These are phyloP conservation scores for Danio aesculapii DNA, from an alignment of 2,797 vertebrate genomes.

Conservation along the genomic window DNA sequence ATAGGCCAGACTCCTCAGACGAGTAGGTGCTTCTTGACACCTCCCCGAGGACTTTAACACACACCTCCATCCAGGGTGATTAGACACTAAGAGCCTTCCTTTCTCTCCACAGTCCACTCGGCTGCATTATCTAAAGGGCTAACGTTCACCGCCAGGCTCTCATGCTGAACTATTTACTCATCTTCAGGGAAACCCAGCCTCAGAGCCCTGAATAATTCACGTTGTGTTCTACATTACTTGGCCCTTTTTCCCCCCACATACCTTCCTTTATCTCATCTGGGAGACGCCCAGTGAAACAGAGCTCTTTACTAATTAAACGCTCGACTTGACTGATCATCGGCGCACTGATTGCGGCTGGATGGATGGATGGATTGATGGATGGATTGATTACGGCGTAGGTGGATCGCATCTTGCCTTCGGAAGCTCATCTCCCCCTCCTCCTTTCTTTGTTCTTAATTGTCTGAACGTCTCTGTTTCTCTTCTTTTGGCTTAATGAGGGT, in stretches of 20 bases:
- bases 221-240: slow-evolving; percentile 38
- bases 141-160: slow-evolving; percentile 43
- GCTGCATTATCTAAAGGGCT: slow-evolving; percentile 58
- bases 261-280: slow-evolving; percentile 43
- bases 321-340: slow-evolving; percentile 52
- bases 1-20: slow-evolving; percentile 52
- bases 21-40: slow-evolving; percentile 56
- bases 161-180: slow-evolving; percentile 56
- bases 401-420: slow-evolving; percentile 14
- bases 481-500: slow-evolving; percentile 57
- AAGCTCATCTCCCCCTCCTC: slow-evolving; percentile 35
- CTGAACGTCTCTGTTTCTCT: slow-evolving; percentile 21
- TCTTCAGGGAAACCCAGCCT: slow-evolving; percentile 46
- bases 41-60: slow-evolving; percentile 52
- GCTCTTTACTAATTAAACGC: slow-evolving; percentile 55
- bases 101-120: slow-evolving; percentile 49
- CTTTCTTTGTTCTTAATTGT: slow-evolving; percentile 55
- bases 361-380: slow-evolving; percentile 54
- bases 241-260: slow-evolving; percentile 26
- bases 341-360: slow-evolving; percentile 45
- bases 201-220: slow-evolving; percentile 60
- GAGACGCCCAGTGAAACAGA: slow-evolving; percentile 53
- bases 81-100: slow-evolving; percentile 44
- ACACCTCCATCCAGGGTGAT: slow-evolving; percentile 52
- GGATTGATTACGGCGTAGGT: slow-evolving; percentile 56